phyloP scores from a whole-genome alignment of 2,888 invertebrate genomes.

The Corythucha ciliata region DNA sequence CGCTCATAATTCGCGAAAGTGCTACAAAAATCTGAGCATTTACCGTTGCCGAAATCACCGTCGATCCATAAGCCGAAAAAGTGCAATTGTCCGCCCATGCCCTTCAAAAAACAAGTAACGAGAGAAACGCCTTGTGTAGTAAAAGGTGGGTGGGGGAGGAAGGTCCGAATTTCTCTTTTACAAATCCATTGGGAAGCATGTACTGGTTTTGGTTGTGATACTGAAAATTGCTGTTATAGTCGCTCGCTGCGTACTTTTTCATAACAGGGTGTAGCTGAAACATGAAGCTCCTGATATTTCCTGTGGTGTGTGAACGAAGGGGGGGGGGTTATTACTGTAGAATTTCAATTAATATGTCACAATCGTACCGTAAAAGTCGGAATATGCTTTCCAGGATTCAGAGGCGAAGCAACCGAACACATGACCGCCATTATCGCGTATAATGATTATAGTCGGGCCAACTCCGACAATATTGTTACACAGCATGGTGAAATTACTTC shows the following conservation, averaged over 20 bases:
- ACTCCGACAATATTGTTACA: conserved; percentile 64
- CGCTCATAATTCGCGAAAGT: conserved; percentile 18
- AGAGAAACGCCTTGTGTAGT: too few species aligned
- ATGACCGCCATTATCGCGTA: conserved; percentile 71
- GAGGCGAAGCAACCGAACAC: conserved; percentile 87
- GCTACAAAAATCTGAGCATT: conserved; percentile 15
- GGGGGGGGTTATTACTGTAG: too few species aligned
- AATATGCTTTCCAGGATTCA: conserved; percentile 52
- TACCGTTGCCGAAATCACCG: conserved; percentile 21
- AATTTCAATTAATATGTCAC: too few species aligned
- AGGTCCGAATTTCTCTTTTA: too few species aligned
- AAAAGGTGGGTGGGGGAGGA: too few species aligned
- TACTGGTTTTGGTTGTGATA: conserved; percentile 21
- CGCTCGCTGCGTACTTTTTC: background rate
- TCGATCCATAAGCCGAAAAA: conserved; percentile 20
- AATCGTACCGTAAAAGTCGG: conserved; percentile 13
- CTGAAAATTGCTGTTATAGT: conserved; percentile 20
- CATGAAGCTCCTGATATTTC: conserved; percentile 16
- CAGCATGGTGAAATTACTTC: conserved; percentile 43
- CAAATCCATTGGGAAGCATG: conserved; percentile 22
- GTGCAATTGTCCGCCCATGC: conserved; percentile 21
- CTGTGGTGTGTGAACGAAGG: conserved; percentile 3
- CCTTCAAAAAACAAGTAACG: conserved; percentile 16
- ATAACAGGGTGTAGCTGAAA: conserved; percentile 18
- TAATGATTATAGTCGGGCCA: conserved; percentile 71